Base-by-base conservation (phyloP, 2,888 invertebrate genomes). In the Orgyia antiqua region DNA sequence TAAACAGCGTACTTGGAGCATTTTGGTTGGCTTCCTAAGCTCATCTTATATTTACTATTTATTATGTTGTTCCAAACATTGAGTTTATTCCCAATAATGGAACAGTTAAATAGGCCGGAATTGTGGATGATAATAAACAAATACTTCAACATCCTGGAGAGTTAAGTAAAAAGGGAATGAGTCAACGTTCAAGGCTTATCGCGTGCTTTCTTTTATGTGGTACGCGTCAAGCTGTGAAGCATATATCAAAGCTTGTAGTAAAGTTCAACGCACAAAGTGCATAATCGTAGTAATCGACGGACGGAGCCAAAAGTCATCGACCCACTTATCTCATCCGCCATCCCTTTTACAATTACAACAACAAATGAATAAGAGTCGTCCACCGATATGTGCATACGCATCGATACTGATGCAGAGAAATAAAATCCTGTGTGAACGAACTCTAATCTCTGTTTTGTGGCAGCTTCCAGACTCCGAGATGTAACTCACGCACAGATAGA, bases 351-450 rank as follows among this genome's bases (percentile, higher is more conserved):
- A 84, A 84, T 83, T 78, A 83, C 78, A 82, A 84, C 84, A 84
- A 86, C 86, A 82, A 83, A 83, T 84, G 84, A 84, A 82, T 15
- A 15, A 84, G 80, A 76, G 75, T 68, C 47, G 51, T 75, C 76
- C 75, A 77, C 63, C 76, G 80, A 84, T 83, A 83, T 73, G 74
- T 66, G 64, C 51, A 52, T 56, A 56, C 61, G 70, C 78, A 78
- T 77, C 78, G 76, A 82, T 84, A 83, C 73, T 58, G 66, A 65
- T 8, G 74, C 68, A 72, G 73, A 75, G 80, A 77, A 82, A 84
- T 84, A 84, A 83, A 86, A 84, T 86, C 83, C 84, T 84, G 86
- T 83, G 86, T 84, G 84, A 86, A 86, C 68, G 86, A 84, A 82
- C 86, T 84, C 82, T 84, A 86, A 86, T 86, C 86, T 84, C 51